A percentile compares a stretch with the other conserved stretches of the same genome.
Evolutionary conservation across 2,888 invertebrate genomes (phyloP).

Genomic region (Volucella inanis): DNA sequence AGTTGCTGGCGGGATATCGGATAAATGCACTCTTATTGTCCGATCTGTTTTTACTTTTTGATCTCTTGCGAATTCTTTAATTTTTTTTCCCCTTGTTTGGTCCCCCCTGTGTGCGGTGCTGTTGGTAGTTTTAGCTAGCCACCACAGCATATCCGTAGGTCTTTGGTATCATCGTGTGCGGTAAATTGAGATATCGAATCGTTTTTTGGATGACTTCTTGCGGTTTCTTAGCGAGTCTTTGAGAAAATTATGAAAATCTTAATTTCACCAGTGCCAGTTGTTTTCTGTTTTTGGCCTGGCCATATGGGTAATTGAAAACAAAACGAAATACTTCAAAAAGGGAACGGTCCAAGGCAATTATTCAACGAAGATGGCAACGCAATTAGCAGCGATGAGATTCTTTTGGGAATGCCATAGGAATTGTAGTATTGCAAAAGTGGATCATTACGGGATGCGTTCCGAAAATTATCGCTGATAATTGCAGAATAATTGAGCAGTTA

Average conservation of each 20-base stretch:
- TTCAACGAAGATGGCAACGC: slow-evolving; percentile 6
- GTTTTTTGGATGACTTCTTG: slow-evolving; percentile 67
- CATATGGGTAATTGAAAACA: slow-evolving; percentile 60
- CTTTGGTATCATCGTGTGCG: slow-evolving; percentile 65
- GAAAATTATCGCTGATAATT: slow-evolving; percentile 40
- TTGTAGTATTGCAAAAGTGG: slow-evolving; percentile 25
- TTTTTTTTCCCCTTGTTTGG: not conserved
- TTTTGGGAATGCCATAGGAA: slow-evolving; percentile 21
- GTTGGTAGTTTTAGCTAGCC: slow-evolving; percentile 48
- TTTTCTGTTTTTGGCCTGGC: slow-evolving; percentile 24
- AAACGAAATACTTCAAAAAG: slow-evolving; percentile 29
- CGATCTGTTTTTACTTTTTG: slow-evolving; percentile 60
- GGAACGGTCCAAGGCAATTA: slow-evolving; percentile 37
- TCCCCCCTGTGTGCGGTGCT: slow-evolving; percentile 37
- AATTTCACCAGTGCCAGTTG: slow-evolving; percentile 57
- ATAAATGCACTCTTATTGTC: slow-evolving; percentile 60
- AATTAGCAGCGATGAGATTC: slow-evolving; percentile 33
- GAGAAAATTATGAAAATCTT: slow-evolving; percentile 62
- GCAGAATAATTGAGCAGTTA: slow-evolving; percentile 35
- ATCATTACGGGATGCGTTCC: slow-evolving; percentile 29
- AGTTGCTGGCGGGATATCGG: not conserved
- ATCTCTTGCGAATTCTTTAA: slow-evolving; percentile 60
- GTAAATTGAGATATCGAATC: slow-evolving; percentile 74
- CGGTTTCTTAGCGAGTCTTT: slow-evolving; percentile 53
- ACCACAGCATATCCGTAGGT: slow-evolving; percentile 41